Evolutionary conservation across 2,888 invertebrate species (phyloP), one percentile per base, ranked within the genome.

Genomic region (Rhorus exstirpatorius): DNA sequence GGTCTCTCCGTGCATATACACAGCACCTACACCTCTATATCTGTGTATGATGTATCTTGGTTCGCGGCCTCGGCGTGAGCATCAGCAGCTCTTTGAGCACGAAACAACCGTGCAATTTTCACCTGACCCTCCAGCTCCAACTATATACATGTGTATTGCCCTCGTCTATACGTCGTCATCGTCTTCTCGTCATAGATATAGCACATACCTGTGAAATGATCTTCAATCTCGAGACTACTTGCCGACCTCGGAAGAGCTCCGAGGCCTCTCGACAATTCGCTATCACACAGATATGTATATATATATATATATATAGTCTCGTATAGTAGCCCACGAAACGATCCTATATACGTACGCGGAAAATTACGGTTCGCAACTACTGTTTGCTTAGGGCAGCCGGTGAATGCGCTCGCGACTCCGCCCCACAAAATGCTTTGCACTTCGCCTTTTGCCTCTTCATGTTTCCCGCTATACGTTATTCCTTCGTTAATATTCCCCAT

Each of bases 371-470:
- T 72, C 61, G 70, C 85, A 91, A 91, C 91, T 91, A 91, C 91
- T 91, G 91, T 91, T 91, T 91, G 91, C 90, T 91, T 91, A 91
- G 87, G 88, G 83, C 87, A 86, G 86, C 77, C 83, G 83, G 83
- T 87, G 86, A 86, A 86, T 85, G 86, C 81, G 77, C 79, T 61
- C 53, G 79, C 86, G 85, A 89, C 89, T 90, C 87, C 88, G 88
- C 88, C 88, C 88, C 87, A 85, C 86, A 87, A 90, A 90, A 89
- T 85, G 87, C 80, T 85, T 84, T 87, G 85, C 75, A 75, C 74
- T 65, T 76, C 51, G 68, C 58, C 78, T 76, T 76, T 80, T 74
- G 82, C 72, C 78, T 77, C 71, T 75, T 77, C 70, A 24, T 55
- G 55, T 76, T 79, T 84, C 68, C 65, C 79, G 19, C 63, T 60